Base-by-base conservation (phyloP, 2,888 invertebrate genomes). In the Tipula vernalis region DNA sequence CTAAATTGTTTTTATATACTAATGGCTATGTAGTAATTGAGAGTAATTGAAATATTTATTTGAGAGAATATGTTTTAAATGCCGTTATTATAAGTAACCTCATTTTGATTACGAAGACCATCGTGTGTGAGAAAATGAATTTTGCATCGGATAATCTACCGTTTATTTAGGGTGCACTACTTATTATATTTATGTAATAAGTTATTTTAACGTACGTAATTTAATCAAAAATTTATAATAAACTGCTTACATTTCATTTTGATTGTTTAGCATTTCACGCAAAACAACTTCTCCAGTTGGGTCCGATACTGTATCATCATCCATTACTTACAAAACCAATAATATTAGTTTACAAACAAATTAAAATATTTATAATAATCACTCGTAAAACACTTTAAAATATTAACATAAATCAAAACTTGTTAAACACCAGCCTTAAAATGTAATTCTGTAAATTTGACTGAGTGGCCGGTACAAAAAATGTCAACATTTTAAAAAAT, bases 281-380 rank as follows among this genome's bases (percentile, higher is more conserved):
- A 84, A 84, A 84, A 84, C 84, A 6, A 84, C 84, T 84, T 84
- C 84, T 15, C 84, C 84, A 13, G 84, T 84, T 39, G 84, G 84
- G 10, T 84, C 84, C 13, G 84, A 84, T 15, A 84, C 39, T 1
- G 84, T 84, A 41, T 84, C 84, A 10, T 84, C 84, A 36, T 39
- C 15, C 41, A 39, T 84, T 84, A 39, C 39, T 12, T 28, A 71
- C 3, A 28, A 71, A 28, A 28, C 28, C 28, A 28, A 28, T 28
- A 28, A 71, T 10, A 3, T 10, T 71, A 71, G 10, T 71, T 28
- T n/a, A 71, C 71, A 71, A 71, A 71, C 28, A 71, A 71, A 28
- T 71, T 71, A 71, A 71, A 71, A 71, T 71, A 1, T 71, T 3
- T 18, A 71, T 28, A 71, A 71, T 51, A 28, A 71, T 5, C 51